Percentiles rank a stretch among this genome's conserved stretches.
Evolutionary conservation across 2,797 vertebrate genomes (phyloP).

Genomic region (Benthosema pterotum): DNA sequence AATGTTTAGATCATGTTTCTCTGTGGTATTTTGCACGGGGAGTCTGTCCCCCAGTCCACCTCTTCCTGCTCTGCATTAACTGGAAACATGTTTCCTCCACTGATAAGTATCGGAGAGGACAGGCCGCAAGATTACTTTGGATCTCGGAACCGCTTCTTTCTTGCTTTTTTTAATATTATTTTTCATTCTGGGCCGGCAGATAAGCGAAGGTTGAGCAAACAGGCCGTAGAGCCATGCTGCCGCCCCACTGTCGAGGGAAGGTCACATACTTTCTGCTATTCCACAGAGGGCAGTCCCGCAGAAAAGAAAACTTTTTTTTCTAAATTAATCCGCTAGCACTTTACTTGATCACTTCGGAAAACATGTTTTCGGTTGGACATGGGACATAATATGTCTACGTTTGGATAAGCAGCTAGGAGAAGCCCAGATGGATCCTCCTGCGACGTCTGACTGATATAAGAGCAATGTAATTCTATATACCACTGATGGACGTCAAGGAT

Average conservation of each 20-base stretch:
- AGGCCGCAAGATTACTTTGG: slow-evolving; percentile 59
- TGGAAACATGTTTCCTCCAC: slow-evolving; percentile 66
- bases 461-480: slow-evolving; percentile 53
- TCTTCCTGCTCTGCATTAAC: slow-evolving; percentile 64
- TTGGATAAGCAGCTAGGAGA: slow-evolving; percentile 25
- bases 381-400: slow-evolving; percentile 47
- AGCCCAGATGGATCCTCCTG: slow-evolving; percentile 40
- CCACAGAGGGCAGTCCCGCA: slow-evolving; percentile 43
- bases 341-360: slow-evolving; percentile 47
- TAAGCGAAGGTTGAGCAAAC: slow-evolving; percentile 66
- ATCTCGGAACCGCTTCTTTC: slow-evolving; percentile 56
- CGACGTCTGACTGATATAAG: slow-evolving; percentile 39
- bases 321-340: slow-evolving; percentile 58
- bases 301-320: slow-evolving; percentile 55
- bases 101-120: slow-evolving; percentile 71
- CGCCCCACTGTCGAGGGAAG: slow-evolving; percentile 31
- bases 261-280: slow-evolving; percentile 64
- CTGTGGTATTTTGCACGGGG: slow-evolving; percentile 48
- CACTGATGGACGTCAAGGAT: slow-evolving; percentile 57
- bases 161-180: slow-evolving; percentile 44
- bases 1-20: slow-evolving; percentile 68
- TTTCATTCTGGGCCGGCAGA: slow-evolving; percentile 55
- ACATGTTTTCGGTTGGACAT: slow-evolving; percentile 50
- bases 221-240: slow-evolving; percentile 44
- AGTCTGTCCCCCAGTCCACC: slow-evolving; percentile 26